Evolutionary conservation across 1,140 invertebrate species (phyloP), one percentile per base, ranked within the genome.

Genomic region (Penaeus indicus): DNA sequence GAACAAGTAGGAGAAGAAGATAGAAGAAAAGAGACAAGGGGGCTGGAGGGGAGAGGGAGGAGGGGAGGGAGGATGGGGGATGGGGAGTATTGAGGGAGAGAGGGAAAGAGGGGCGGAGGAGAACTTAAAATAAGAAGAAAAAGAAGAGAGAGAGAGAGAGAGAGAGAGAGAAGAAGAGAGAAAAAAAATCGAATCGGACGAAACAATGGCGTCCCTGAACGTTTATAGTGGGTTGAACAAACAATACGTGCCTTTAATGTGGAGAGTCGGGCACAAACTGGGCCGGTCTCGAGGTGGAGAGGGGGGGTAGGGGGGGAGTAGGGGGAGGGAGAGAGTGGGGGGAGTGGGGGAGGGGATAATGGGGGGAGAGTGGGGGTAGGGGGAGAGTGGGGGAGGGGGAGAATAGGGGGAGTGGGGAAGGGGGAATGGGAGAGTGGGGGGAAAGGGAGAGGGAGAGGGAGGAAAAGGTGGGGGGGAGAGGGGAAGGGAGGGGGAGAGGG

Each of bases 161-260:
- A 38, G 38, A 3, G 32, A 21, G n/a, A 38, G 10, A 32, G 18
- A 5, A n/a, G 47, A n/a, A 27, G 47, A 32, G 19, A 27, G 38
- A 77, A 83, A 77, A 88, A 88, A 83, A 77, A 81, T 88, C 75
- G 77, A 88, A 88, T 84, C 75, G 80, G 84, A 84, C 80, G 86
- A 88, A 88, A 88, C 86, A 88, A 88, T 88, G 86, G 80, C 38
- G 80, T 54, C 54, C 72, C 13, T 32, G 84, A 80, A 80, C 86
- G 86, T 88, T 88, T 88, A 88, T 88, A 84, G 86, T 67, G 86
- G 80, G 86, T 77, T 88, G 86, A 88, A 88, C 86, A 88, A 88
- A 88, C 86, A 88, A 88, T 83, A 88, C 86, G 80, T 84, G 80
- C 81, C 86, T 88, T 88, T 88, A 88, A 88, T 88, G 86, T 67